phyloP scores from a whole-genome alignment of 2,797 vertebrate species.

The Cirrhinus molitorella region DNA sequence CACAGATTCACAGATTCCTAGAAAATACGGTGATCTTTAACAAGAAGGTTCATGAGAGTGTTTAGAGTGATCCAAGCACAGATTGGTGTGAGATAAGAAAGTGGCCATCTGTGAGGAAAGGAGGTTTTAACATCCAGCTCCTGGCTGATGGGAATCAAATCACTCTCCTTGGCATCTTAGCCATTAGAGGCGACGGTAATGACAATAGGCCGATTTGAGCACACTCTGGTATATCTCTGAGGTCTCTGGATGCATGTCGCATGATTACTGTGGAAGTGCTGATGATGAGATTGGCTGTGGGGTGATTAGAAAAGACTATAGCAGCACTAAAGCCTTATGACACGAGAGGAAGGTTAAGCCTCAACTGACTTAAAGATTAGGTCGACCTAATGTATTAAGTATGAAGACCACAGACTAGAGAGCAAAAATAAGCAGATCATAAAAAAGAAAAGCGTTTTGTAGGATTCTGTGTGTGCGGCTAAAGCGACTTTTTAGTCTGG shows the following conservation, averaged over 20 bases:
- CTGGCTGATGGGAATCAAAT: conserved; percentile 39
- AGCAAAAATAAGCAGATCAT: conserved; percentile 14
- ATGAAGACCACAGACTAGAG: conserved; percentile 15
- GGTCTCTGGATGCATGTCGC: conserved; percentile 32
- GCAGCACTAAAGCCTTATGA: conserved; percentile 26
- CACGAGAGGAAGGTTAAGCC: conserved; percentile 38
- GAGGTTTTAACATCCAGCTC: conserved; percentile 25
- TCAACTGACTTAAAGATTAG: conserved; percentile 34
- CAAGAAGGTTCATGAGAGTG: conserved; percentile 19
- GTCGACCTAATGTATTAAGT: neutral
- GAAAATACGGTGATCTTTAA: conserved; percentile 3
- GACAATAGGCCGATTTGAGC: conserved; percentile 47
- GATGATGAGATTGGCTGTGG: conserved; percentile 14
- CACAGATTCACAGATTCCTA: neutral
- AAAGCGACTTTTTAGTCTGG: neutral
- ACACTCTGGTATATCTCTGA: conserved; percentile 22
- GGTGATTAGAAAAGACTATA: conserved; percentile 15
- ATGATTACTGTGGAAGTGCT: conserved; percentile 12
- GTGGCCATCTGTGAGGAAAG: conserved; percentile 42
- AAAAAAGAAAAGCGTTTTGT: neutral
- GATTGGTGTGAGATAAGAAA: conserved; percentile 32
- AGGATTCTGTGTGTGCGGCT: neutral
- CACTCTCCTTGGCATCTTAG: conserved; percentile 1
- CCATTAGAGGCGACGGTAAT: conserved; percentile 23
- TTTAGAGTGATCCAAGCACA: conserved; percentile 10